Conservation (phyloP, 2,797 vertebrate species). For the Syngnathus rostellatus region DNA sequence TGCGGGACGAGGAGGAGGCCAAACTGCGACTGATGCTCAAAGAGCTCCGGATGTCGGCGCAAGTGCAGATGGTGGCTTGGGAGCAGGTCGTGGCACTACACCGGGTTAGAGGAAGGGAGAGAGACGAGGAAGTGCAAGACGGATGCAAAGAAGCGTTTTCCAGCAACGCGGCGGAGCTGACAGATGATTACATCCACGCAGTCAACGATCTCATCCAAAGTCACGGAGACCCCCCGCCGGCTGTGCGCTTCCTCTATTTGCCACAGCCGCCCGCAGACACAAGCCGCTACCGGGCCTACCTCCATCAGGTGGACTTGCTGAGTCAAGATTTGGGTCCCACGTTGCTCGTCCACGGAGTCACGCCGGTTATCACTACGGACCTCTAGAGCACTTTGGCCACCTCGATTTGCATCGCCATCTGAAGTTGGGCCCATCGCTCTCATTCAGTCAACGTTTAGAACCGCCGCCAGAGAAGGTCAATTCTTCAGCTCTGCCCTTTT, state of each 20-base stretch:
- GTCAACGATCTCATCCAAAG: slow-evolving; percentile 72
- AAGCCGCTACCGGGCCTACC: slow-evolving; percentile 67
- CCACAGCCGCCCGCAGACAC: slow-evolving; percentile 77
- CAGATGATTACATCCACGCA: slow-evolving; percentile 75
- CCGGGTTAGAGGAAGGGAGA: slow-evolving; percentile 63
- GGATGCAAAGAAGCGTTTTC: slow-evolving; percentile 33
- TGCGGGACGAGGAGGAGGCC: slow-evolving; percentile 67
- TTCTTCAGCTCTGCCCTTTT: not conserved
- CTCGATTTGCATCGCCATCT: not conserved
- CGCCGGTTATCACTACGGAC: slow-evolving; percentile 79
- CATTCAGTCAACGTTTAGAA: not conserved
- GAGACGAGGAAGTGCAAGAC: slow-evolving; percentile 13
- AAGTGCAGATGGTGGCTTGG: slow-evolving; percentile 76
- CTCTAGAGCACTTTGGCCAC: slow-evolving; percentile 49
- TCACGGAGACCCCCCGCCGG: slow-evolving; percentile 54
- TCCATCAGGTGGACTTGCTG: slow-evolving; percentile 76
- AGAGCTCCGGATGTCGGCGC: slow-evolving; percentile 76
- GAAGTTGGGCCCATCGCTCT: not conserved
- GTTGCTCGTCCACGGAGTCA: slow-evolving; percentile 80
- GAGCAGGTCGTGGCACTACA: slow-evolving; percentile 75
- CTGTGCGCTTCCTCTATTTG: slow-evolving; percentile 81
- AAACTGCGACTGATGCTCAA: slow-evolving; percentile 75
- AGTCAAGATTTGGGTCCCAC: slow-evolving; percentile 78
- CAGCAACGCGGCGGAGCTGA: slow-evolving; percentile 64
- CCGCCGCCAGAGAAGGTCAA: not conserved